Base-by-base conservation (phyloP, 2,888 invertebrate species). In the Pemphredon lugubris region DNA sequence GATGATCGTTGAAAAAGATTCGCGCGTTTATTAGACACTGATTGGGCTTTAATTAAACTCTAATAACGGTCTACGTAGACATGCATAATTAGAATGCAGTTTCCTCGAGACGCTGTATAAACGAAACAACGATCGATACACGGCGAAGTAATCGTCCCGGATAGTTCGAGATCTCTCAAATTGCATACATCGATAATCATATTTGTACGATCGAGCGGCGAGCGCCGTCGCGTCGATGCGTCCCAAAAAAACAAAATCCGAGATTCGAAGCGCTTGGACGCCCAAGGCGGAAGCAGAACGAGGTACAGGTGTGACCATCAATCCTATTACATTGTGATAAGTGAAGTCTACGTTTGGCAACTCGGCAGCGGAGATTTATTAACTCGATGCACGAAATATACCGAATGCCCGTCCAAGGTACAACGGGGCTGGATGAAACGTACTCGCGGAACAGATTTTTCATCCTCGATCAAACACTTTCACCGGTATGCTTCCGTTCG, bases 231-330 rank as follows among this genome's bases (percentile, higher is more conserved):
- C n/a, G n/a, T n/a, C n/a, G n/a, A n/a, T n/a, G n/a, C n/a, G n/a
- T n/a, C 26, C 26, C 26, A 5, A 30, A 20, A 40, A 48, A 63
- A 55, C 45, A 42, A 64, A 21, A 20, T 51, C 55, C 54, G 60
- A 60, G 51, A 64, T 72, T 64, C 39, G 53, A 23, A 47, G 39
- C 55, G 30, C 44, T 69, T 63, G 72, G 64, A 54, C 54, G 39
- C 11, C 20, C 16, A 55, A 72, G 54, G 30, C 73, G 72, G 72
- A 74, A 72, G 34, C 44, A 16, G 23, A 64, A 20, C 13, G 23
- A 7, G 30, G 57, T 72, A 74, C 72, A 72, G 53, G 67, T 72
- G 74, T 60, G 67, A 60, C 39, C 74, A 74, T 74, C 60, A 74
- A 64, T 74, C 64, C 44, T 39, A 48, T 16, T 57, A 67, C 74